Evolutionary conservation across 2,797 vertebrate genomes (phyloP).

Genomic region (Halcyon chelicuti): DNA sequence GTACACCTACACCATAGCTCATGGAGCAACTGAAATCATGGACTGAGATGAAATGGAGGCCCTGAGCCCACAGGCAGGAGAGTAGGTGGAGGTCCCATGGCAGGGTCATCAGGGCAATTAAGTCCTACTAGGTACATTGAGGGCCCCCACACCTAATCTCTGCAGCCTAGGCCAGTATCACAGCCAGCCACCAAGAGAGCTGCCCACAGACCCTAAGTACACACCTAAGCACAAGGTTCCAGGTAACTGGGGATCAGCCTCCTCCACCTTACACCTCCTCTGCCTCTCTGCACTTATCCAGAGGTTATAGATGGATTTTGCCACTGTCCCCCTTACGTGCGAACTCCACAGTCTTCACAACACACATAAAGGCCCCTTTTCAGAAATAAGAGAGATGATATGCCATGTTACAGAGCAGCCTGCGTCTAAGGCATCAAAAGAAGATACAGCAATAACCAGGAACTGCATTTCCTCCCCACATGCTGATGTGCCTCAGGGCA

Average conservation of each 20-base stretch:
- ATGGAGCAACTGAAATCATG: not conserved
- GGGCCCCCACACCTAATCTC: not conserved
- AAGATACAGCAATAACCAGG: not conserved
- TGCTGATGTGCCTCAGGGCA: not conserved
- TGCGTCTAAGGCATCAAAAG: not conserved
- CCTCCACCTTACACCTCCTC: not conserved
- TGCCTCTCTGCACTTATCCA: not conserved
- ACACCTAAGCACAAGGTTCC: not conserved
- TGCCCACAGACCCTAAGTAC: fast-evolving
- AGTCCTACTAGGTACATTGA: not conserved
- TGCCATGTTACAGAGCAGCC: not conserved
- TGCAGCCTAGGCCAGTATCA: not conserved
- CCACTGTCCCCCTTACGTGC: not conserved
- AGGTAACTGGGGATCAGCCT: not conserved
- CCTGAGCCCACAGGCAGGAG: not conserved
- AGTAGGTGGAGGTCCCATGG: not conserved
- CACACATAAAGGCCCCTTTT: not conserved
- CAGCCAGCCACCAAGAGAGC: not conserved
- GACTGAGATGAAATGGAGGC: not conserved
- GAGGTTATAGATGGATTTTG: not conserved
- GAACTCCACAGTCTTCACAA: not conserved
- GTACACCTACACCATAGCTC: not conserved
- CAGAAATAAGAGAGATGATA: not conserved
- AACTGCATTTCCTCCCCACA: not conserved
- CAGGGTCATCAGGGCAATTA: not conserved